Conservation (phyloP, 2,113 vertebrate species). For the Rostratula benghalensis region DNA sequence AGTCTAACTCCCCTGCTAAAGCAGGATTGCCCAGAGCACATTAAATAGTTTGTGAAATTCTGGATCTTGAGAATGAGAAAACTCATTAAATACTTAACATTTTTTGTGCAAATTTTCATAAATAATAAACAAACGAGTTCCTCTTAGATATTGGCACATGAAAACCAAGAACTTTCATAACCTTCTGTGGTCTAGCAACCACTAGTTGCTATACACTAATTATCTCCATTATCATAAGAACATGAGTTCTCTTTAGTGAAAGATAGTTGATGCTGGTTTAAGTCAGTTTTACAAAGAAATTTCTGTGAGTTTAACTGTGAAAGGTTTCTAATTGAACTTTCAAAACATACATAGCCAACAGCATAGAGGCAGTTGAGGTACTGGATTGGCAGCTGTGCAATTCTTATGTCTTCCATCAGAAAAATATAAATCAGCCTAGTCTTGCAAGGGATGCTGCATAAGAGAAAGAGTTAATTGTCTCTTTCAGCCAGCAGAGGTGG, state of each 20-base stretch:
- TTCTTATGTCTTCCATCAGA: neutral
- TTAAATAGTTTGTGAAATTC: neutral
- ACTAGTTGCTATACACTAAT: too few relatives aligned
- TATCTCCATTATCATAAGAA: neutral
- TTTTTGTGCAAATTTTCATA: slow-evolving; percentile 9
- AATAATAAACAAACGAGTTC: slow-evolving; percentile 48
- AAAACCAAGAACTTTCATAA: slow-evolving; percentile 63
- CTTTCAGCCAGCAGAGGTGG: neutral
- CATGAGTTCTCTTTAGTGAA: neutral
- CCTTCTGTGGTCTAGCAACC: slow-evolving; percentile 16
- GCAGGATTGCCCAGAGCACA: too few relatives aligned
- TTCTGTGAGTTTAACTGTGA: neutral
- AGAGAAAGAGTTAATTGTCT: neutral
- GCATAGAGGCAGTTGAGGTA: neutral
- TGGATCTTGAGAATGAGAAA: neutral
- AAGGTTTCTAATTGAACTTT: neutral
- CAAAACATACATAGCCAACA: neutral
- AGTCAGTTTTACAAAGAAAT: neutral
- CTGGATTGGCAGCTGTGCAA: neutral
- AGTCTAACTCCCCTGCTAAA: too few relatives aligned
- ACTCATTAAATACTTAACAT: neutral
- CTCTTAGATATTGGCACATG: slow-evolving; percentile 55
- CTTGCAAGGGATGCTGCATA: neutral
- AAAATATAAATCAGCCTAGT: neutral
- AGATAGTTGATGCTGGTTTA: neutral